phyloP scores from a whole-genome alignment of 2,888 invertebrate genomes.

The Eristalis tenax region DNA sequence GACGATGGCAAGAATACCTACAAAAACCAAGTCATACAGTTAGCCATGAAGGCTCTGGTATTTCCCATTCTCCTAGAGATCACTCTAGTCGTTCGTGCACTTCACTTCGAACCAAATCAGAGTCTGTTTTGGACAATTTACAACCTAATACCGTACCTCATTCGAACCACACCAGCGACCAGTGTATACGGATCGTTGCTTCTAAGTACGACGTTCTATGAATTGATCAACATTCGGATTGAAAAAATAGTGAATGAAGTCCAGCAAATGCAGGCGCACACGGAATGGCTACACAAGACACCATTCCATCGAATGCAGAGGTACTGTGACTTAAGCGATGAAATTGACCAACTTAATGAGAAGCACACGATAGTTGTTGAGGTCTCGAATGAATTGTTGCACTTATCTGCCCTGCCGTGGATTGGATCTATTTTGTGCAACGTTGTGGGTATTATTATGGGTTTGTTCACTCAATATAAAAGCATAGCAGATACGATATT shows the following conservation, averaged over 20 bases:
- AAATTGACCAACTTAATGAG: slow-evolving; percentile 75
- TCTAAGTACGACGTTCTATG: slow-evolving; percentile 74
- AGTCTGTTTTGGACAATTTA: slow-evolving; percentile 74
- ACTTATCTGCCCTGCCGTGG: slow-evolving; percentile 74
- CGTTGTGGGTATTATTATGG: slow-evolving; percentile 78
- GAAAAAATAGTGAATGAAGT: slow-evolving; percentile 74
- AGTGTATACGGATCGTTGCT: slow-evolving; percentile 76
- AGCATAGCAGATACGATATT: slow-evolving; percentile 77
- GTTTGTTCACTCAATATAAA: slow-evolving; percentile 76
- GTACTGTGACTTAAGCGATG: slow-evolving; percentile 78
- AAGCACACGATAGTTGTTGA: slow-evolving; percentile 74
- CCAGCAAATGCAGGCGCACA: slow-evolving; percentile 73
- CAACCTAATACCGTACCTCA: slow-evolving; percentile 75
- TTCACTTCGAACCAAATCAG: slow-evolving; percentile 73
- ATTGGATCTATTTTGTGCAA: slow-evolving; percentile 77
- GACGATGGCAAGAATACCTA: slow-evolving; percentile 67
- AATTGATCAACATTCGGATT: slow-evolving; percentile 74
- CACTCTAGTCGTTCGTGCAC: slow-evolving; percentile 74
- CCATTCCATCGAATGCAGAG: slow-evolving; percentile 76
- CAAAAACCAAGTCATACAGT: slow-evolving; percentile 38
- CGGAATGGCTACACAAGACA: slow-evolving; percentile 74
- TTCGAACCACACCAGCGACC: slow-evolving; percentile 77
- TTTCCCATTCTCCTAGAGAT: slow-evolving; percentile 75
- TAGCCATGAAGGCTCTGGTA: slow-evolving; percentile 74
- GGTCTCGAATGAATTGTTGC: slow-evolving; percentile 72